Evolutionary conservation across 2,888 invertebrate species (phyloP).

Genomic region (Leptura quadrifasciata): DNA sequence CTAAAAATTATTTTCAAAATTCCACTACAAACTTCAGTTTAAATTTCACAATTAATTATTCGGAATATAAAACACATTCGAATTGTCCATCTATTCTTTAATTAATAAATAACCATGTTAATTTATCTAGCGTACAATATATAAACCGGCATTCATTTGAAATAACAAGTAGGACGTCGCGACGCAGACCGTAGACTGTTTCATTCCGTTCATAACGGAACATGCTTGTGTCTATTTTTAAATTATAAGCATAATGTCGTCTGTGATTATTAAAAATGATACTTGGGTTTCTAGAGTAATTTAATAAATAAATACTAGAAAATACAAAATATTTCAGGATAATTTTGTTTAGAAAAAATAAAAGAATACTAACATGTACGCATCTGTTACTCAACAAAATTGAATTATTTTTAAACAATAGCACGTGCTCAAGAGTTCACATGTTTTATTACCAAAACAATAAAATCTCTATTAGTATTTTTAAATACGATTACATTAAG

Average conservation of each 20-base stretch:
- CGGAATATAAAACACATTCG: not conserved
- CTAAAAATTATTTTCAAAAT: not conserved
- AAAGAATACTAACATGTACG: not conserved
- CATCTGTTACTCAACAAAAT: not conserved
- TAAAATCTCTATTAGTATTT: not conserved
- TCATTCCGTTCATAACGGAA: conserved; percentile 21
- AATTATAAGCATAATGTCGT: not conserved
- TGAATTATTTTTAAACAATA: not conserved
- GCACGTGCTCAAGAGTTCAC: not conserved
- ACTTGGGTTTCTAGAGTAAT: not conserved
- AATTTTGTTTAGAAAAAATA: not conserved
- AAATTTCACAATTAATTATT: not conserved
- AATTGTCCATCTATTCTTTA: not conserved
- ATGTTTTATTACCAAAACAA: not conserved
- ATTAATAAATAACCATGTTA: not conserved
- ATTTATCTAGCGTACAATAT: not conserved
- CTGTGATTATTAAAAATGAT: not conserved
- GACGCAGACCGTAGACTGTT: conserved; percentile 31
- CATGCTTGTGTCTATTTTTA: conserved; percentile 18
- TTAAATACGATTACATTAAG: not conserved
- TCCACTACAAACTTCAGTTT: not conserved
- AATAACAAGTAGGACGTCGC: conserved; percentile 37
- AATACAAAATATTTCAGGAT: not conserved
- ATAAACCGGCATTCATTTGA: not conserved
- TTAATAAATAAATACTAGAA: not conserved